A percentile compares a stretch with the other conserved stretches of the same genome.
Evolutionary conservation across 2,113 vertebrate species (phyloP).

Genomic region (Lagopus muta): DNA sequence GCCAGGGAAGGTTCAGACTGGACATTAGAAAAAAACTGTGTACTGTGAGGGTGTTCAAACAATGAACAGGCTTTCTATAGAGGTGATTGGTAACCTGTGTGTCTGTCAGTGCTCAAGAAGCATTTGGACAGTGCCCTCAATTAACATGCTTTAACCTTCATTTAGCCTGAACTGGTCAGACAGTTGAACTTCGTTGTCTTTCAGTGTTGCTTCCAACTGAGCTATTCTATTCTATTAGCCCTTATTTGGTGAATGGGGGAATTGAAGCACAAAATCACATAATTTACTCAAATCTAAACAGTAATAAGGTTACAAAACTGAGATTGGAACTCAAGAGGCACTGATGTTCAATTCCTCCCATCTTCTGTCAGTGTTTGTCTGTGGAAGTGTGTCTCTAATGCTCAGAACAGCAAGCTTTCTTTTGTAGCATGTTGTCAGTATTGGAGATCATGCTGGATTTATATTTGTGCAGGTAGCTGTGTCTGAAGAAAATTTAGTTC

Average conservation of each 20-base stretch:
- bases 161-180: background rate
- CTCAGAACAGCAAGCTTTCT: background rate
- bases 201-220: background rate
- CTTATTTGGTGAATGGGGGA: background rate
- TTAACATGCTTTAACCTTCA: background rate
- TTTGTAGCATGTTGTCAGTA: background rate
- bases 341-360: background rate
- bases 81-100: background rate
- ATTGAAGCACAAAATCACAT: background rate
- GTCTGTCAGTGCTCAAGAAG: background rate
- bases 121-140: background rate
- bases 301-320: background rate
- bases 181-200: background rate
- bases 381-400: background rate
- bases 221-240: background rate
- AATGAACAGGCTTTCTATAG: background rate
- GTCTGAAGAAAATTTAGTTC: slow-evolving; percentile 9
- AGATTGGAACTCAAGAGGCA: background rate
- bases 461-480: background rate
- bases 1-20: background rate
- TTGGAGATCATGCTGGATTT: slow-evolving; percentile 1
- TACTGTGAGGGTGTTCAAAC: background rate
- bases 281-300: background rate
- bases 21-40: background rate
- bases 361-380: background rate